Base-by-base conservation (phyloP, 1,140 invertebrate species). In the Macrocentrus cingulum region DNA sequence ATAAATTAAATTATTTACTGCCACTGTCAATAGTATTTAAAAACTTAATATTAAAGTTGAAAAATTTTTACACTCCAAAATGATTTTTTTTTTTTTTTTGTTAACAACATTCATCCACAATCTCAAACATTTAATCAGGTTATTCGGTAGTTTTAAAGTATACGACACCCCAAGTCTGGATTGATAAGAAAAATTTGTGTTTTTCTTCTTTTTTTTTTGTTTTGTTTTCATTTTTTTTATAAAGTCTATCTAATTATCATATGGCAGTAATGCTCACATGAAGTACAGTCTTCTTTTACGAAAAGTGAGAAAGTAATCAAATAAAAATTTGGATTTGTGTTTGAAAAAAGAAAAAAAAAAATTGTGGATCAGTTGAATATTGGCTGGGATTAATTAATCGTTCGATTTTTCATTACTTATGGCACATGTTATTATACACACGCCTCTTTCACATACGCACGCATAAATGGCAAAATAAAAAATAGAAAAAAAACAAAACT, bases 341-440 rank as follows among this genome's bases (percentile, higher is more conserved):
- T n/a, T n/a, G n/a, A n/a, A n/a, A n/a, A n/a, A n/a, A n/a, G n/a
- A n/a, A n/a, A n/a, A n/a, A n/a, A 16, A 1, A 23, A 25, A 39
- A 16, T 20, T 29, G 23, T 50, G 8, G 34, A 15, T 39, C 8
- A 39, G 13, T 39, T 50, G 29, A 32, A 16, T 19, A 50, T 66
- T 67, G 61, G 66, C 56, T 63, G 66, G 46, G 69, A 68, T 44
- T 57, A 59, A 63, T 55, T 58, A 62, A 59, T 57, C 37, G 46
- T 66, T 71, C 66, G 61, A 63, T 67, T 70, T 59, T 62, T 70
- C 63, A 62, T 68, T 66, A 9, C 63, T 61, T 64, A 71, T 70
- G 69, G 69, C 69, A 71, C 69, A 56, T 61, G 65, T 58, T 59
- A 61, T 62, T 65, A 65, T 65, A 49, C 50, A 53, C 64, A 63